phyloP scores from a whole-genome alignment of 2,888 invertebrate genomes.

The Eupithecia subumbrata region DNA sequence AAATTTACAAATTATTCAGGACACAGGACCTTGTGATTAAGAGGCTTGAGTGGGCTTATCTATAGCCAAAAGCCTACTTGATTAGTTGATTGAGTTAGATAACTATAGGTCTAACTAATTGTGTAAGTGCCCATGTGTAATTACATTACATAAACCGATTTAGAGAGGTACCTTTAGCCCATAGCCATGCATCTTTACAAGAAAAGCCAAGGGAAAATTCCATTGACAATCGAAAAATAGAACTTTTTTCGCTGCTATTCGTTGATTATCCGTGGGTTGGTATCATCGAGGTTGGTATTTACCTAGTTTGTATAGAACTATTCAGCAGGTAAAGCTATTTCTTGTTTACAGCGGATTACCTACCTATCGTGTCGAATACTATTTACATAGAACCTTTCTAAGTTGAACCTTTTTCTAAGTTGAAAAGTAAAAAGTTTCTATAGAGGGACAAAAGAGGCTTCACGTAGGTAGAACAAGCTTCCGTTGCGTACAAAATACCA shows the following conservation, averaged over 20 bases:
- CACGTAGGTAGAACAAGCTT: not conserved
- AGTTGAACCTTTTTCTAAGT: not conserved
- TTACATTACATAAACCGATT: not conserved
- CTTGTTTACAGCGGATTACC: not conserved
- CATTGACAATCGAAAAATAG: not conserved
- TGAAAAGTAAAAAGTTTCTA: not conserved
- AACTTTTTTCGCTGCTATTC: not conserved
- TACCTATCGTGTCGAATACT: not conserved
- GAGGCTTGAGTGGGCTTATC: not conserved
- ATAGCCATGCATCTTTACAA: not conserved
- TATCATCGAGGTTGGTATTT: not conserved
- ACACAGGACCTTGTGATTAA: not conserved
- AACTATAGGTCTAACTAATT: not conserved
- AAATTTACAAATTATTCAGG: conserved; percentile 4
- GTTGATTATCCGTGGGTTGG: not conserved
- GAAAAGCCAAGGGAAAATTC: not conserved
- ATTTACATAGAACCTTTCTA: not conserved
- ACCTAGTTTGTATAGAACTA: not conserved
- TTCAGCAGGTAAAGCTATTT: not conserved
- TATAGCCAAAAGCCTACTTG: not conserved
- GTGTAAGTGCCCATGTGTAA: not conserved
- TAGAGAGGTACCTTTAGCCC: not conserved
- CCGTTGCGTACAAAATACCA: not conserved
- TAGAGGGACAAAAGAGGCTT: not conserved
- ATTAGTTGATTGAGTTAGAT: not conserved